These are phyloP conservation scores for Stenolophus ochropezus DNA, from an alignment of 2,888 invertebrate genomes.

Conservation along the genomic window DNA sequence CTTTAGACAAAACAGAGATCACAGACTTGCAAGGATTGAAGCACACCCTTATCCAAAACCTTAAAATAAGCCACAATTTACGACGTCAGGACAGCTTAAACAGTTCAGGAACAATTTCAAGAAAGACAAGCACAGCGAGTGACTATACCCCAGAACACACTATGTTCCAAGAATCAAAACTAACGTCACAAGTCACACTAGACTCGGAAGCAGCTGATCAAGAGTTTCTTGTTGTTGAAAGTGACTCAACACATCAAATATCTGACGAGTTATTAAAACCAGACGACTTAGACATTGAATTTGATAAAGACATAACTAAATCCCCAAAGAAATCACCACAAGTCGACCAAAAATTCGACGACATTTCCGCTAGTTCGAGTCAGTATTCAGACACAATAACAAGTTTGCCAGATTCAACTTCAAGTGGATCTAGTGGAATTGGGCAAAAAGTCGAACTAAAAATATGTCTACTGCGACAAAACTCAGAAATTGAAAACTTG, in stretches of 20 bases:
- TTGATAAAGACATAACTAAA: constrained; percentile 45
- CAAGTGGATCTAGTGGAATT: constrained; percentile 21
- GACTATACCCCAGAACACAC: constrained; percentile 77
- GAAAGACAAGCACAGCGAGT: constrained; percentile 77
- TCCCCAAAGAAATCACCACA: constrained; percentile 35
- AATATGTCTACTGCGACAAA: constrained; percentile 44
- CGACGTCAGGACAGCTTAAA: constrained; percentile 71
- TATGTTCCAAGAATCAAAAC: constrained; percentile 67
- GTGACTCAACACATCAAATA: constrained; percentile 6
- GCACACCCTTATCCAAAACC: constrained; percentile 49
- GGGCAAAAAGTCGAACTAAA: constrained; percentile 50
- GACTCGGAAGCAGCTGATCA: constrained; percentile 44
- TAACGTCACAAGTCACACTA: constrained; percentile 63
- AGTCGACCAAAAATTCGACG: constrained; percentile 43
- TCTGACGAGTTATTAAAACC: constrained; percentile 1
- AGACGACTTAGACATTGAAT: constrained; percentile 12
- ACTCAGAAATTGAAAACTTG: constrained; percentile 11
- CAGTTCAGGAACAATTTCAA: constrained; percentile 73
- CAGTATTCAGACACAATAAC: constrained; percentile 53
- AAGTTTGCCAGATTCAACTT: constrained; percentile 40
- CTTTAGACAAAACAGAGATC: constrained; percentile 18
- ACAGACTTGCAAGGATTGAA: constrained; percentile 42
- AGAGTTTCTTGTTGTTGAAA: constrained; percentile 36
- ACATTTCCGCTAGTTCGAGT: constrained; percentile 5
- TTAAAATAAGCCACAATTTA: constrained; percentile 63